These are phyloP conservation scores for Monochamus alternatus DNA, from an alignment of 2,888 invertebrate genomes.

Conservation along the genomic window DNA sequence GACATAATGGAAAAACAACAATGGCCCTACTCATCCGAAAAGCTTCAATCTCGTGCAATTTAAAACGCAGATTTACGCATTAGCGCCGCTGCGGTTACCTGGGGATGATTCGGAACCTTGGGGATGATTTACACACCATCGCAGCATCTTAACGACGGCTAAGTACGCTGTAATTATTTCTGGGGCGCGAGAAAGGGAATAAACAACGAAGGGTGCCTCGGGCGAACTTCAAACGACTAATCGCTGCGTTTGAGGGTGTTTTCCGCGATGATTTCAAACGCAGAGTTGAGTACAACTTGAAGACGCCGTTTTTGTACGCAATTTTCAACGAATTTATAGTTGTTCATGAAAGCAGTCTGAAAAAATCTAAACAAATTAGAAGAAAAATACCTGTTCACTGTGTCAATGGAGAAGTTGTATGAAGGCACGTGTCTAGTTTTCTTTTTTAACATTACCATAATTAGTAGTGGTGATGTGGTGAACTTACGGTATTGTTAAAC, in stretches of 20 bases:
- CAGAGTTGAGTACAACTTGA: too few species aligned
- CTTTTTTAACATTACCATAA: too few species aligned
- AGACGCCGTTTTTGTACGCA: too few species aligned
- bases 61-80: background rate
- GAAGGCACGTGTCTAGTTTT: too few species aligned
- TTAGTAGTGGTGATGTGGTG: too few species aligned
- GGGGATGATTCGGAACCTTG: background rate
- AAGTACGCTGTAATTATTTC: background rate
- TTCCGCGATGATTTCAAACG: background rate
- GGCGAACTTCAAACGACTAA: background rate
- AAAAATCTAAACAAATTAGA: too few species aligned
- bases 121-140: background rate
- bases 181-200: background rate
- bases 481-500: too few species aligned
- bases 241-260: background rate
- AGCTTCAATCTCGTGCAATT: background rate
- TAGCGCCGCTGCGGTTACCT: background rate
- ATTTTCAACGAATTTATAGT: too few species aligned
- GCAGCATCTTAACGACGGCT: background rate
- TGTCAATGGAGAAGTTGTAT: too few species aligned
- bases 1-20: background rate
- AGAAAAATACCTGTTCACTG: too few species aligned
- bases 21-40: background rate
- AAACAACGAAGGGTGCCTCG: background rate
- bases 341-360: too few species aligned